phyloP scores from a whole-genome alignment of 2,888 invertebrate genomes.

The Chaetoderma sp. region DNA sequence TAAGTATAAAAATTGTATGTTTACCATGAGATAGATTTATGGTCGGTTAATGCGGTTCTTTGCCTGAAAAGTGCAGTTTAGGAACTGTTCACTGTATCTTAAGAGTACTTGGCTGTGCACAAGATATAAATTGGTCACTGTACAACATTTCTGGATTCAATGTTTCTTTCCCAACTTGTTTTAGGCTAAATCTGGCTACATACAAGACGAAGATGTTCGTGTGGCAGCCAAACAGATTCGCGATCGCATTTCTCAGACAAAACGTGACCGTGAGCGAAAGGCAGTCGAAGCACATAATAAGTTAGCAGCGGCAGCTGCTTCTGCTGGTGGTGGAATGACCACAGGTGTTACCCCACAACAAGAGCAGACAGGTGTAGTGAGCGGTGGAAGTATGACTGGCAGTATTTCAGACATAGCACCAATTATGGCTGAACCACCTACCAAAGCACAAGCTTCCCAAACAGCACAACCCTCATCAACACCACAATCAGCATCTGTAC shows the following conservation, averaged over 20 bases:
- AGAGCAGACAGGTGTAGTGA: not conserved
- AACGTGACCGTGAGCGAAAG: conserved; percentile 75
- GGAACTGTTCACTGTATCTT: too few species aligned
- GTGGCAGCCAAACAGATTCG: conserved; percentile 91
- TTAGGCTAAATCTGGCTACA: conserved; percentile 88
- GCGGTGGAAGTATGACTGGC: not conserved
- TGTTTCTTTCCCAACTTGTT: too few species aligned
- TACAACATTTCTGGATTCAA: too few species aligned
- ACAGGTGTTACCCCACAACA: not conserved
- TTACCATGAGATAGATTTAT: too few species aligned
- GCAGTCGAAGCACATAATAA: conserved; percentile 37
- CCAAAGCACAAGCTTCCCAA: conserved; percentile 25
- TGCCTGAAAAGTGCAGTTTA: too few species aligned
- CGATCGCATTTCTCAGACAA: conserved; percentile 84
- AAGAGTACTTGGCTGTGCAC: too few species aligned
- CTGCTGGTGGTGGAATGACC: conserved; percentile 14
- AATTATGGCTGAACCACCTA: too few species aligned
- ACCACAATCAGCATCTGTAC: conserved; percentile 40
- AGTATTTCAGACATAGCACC: not conserved
- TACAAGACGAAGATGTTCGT: conserved; percentile 94
- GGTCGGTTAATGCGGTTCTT: too few species aligned
- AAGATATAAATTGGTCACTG: too few species aligned
- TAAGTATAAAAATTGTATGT: too few species aligned
- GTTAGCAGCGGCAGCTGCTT: conserved; percentile 5
- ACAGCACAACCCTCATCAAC: not conserved